These are phyloP conservation scores for Ictalurus furcatus DNA, from an alignment of 2,113 vertebrate species.

Conservation along the genomic window DNA sequence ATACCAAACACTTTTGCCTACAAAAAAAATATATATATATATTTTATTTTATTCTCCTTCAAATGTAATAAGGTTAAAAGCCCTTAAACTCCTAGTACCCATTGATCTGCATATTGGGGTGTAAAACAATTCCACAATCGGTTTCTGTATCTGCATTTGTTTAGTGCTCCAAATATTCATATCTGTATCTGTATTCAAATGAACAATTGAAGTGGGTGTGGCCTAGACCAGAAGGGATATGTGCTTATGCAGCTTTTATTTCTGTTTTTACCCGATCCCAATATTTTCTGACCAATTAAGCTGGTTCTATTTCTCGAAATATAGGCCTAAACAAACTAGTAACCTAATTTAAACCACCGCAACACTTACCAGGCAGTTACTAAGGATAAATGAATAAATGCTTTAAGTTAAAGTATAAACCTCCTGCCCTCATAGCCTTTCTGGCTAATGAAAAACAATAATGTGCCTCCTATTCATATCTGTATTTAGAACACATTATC, in stretches of 20 bases:
- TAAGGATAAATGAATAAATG: neutral
- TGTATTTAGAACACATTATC: neutral
- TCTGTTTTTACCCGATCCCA: neutral
- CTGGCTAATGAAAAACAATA: neutral
- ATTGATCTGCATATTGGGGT: neutral
- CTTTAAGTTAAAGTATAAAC: neutral
- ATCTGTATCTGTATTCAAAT: neutral
- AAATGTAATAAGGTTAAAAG: neutral
- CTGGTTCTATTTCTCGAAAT: neutral
- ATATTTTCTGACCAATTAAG: neutral
- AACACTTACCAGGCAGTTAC: neutral
- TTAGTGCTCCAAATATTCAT: neutral
- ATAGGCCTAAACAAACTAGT: neutral
- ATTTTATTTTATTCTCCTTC: neutral
- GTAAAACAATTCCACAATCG: neutral
- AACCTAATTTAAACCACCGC: neutral
- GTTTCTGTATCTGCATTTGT: neutral
- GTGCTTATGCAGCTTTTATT: neutral
- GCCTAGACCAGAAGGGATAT: neutral
- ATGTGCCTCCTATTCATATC: neutral
- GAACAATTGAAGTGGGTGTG: neutral
- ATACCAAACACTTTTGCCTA: neutral
- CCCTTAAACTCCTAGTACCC: neutral
- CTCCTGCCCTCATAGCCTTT: neutral
- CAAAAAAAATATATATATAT: too few species aligned